Percentiles rank a stretch among this genome's conserved stretches.
phyloP scores from a whole-genome alignment of 2,113 vertebrate species.

The Ursus arctos region DNA sequence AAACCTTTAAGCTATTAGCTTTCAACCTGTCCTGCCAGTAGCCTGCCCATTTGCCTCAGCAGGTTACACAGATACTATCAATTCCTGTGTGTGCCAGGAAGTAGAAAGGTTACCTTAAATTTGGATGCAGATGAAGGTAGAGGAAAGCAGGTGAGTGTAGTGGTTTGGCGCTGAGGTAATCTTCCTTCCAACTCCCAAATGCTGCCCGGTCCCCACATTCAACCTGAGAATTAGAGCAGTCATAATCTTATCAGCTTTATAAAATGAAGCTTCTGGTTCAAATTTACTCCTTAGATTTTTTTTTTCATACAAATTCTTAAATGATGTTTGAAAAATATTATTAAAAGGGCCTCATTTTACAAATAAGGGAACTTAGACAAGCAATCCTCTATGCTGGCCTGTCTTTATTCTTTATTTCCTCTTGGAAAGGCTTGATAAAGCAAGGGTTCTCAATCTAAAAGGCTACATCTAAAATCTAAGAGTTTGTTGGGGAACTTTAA shows the following conservation, averaged over 20 bases:
- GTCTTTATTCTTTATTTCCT: not conserved
- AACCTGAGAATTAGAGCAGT: not conserved
- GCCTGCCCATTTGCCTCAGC: not conserved
- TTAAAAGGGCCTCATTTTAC: not conserved
- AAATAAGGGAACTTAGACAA: not conserved
- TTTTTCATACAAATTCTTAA: not conserved
- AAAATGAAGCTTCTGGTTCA: not conserved
- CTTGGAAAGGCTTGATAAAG: not conserved
- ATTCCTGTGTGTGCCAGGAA: not conserved
- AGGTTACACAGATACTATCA: not conserved
- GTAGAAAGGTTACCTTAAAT: not conserved
- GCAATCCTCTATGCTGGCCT: not conserved
- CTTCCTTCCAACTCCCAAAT: rapidly evolving
- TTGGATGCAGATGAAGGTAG: not conserved
- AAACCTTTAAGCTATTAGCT: not conserved
- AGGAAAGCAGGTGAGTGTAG: not conserved
- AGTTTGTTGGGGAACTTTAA: not conserved
- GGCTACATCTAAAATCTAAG: not conserved
- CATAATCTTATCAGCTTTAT: not conserved
- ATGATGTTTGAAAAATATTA: not conserved
- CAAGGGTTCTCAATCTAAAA: not conserved
- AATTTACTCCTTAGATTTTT: not conserved
- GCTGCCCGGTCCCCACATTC: no score
- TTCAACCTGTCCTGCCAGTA: not conserved
- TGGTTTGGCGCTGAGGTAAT: not conserved